A percentile compares a stretch with the other conserved stretches of the same genome.
Evolutionary conservation across 1,140 invertebrate species (phyloP).

Genomic region (Schlechtendalia chinensis): DNA sequence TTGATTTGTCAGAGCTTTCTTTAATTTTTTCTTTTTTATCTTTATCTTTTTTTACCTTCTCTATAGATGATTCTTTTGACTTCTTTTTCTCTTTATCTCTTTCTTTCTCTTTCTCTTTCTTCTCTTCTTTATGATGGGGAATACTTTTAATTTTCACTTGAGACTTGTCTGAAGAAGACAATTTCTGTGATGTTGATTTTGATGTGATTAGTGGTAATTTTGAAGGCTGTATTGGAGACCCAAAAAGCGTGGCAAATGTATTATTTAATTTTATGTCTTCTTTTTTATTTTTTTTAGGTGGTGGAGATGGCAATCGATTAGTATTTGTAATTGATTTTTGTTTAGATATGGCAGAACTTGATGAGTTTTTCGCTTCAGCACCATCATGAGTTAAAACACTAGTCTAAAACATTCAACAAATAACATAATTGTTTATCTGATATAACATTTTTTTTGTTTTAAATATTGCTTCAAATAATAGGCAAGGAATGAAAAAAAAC

Average conservation of each 20-base stretch:
- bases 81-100: slow-evolving; percentile 51
- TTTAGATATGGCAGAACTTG: slow-evolving; percentile 46
- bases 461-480: no score
- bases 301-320: slow-evolving; percentile 43
- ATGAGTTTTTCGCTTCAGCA: slow-evolving; percentile 34
- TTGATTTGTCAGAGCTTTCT: slow-evolving; percentile 49
- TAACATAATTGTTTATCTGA: neutral
- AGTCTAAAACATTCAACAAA: slow-evolving; percentile 25
- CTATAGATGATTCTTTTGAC: slow-evolving; percentile 33
- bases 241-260: slow-evolving; percentile 76
- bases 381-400: slow-evolving; percentile 46
- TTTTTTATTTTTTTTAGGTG: slow-evolving; percentile 50
- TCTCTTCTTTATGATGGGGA: slow-evolving; percentile 41
- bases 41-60: slow-evolving; percentile 40
- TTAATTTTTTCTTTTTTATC: slow-evolving; percentile 52
- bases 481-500: no score
- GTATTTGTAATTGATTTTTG: slow-evolving; percentile 38
- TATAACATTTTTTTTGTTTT: neutral
- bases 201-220: slow-evolving; percentile 41
- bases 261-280: slow-evolving; percentile 64
- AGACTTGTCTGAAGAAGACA: slow-evolving; percentile 45
- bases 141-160: slow-evolving; percentile 47
- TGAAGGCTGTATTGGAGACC: slow-evolving; percentile 64
- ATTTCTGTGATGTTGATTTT: slow-evolving; percentile 49
- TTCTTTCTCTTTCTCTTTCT: slow-evolving; percentile 50